These are phyloP conservation scores for Toxotes chatareus DNA, from an alignment of 2,113 vertebrate genomes.

Conservation along the genomic window DNA sequence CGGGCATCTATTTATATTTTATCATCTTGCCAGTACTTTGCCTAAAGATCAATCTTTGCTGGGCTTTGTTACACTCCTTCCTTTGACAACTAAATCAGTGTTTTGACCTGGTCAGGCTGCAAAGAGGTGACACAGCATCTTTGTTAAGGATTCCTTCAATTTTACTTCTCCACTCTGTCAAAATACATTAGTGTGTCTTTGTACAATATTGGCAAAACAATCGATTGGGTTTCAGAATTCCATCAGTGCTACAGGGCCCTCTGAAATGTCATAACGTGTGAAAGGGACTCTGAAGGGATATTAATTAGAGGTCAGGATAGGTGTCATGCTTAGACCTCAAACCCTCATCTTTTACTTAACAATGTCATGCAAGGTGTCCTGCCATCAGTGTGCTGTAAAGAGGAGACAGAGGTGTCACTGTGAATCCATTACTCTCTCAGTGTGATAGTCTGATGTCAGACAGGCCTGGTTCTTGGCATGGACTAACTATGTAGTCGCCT, in stretches of 20 bases:
- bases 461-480: background rate
- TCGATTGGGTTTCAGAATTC: conserved; percentile 63
- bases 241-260: conserved; percentile 26
- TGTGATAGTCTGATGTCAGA: background rate
- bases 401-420: conserved; percentile 2
- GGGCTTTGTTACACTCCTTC: background rate
- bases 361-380: conserved; percentile 40
- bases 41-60: conserved; percentile 22
- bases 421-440: conserved; percentile 22
- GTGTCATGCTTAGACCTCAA: background rate
- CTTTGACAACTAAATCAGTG: conserved; percentile 35
- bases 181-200: conserved; percentile 67
- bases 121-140: conserved; percentile 53
- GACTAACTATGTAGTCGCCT: background rate
- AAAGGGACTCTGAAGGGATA: conserved; percentile 46
- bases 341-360: background rate
- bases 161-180: conserved; percentile 50
- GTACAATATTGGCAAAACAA: conserved; percentile 66
- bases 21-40: conserved; percentile 23
- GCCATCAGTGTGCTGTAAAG: background rate
- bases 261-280: conserved; percentile 60
- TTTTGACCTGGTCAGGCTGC: conserved; percentile 30
- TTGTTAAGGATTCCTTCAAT: conserved; percentile 35
- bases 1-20: conserved; percentile 43
- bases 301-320: conserved; percentile 58